Percentiles rank a stretch among this genome's conserved stretches.
Conservation (phyloP, 2,113 vertebrate species). For the Aegypius monachus region DNA sequence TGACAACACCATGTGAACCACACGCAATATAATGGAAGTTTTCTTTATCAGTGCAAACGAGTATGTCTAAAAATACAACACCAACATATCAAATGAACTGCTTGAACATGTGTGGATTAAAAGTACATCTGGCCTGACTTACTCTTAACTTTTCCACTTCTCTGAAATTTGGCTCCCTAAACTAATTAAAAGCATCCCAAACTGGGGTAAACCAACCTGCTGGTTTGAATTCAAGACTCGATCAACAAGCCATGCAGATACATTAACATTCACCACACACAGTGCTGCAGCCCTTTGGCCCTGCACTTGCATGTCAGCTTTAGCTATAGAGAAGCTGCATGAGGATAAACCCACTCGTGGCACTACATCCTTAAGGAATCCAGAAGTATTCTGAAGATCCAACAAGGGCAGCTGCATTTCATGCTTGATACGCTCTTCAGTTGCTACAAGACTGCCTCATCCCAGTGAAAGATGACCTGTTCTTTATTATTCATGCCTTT, state of each 20-base stretch:
- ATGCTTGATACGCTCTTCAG: not conserved
- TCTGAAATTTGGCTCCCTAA: not conserved
- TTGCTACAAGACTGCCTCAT: not conserved
- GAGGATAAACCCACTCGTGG: not conserved
- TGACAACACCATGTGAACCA: not conserved
- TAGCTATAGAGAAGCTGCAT: not conserved
- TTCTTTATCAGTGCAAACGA: not conserved
- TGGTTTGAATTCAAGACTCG: not conserved
- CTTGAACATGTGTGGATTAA: not conserved
- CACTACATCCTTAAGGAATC: not conserved
- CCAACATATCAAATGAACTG: not conserved
- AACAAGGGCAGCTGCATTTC: not conserved
- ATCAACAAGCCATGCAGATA: not conserved
- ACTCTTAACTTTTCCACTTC: not conserved
- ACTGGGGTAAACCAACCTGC: not conserved
- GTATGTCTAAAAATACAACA: not conserved
- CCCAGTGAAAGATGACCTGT: not conserved
- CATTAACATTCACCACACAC: fast-evolving
- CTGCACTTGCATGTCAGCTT: fast-evolving
- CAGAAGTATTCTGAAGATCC: not conserved
- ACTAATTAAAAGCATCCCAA: not conserved
- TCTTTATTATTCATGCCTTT: not conserved
- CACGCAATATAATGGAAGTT: not conserved
- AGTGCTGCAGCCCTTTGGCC: not conserved
- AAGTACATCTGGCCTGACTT: not conserved